Conservation (phyloP, 2,113 vertebrate species). For the Chinchilla lanigera region DNA sequence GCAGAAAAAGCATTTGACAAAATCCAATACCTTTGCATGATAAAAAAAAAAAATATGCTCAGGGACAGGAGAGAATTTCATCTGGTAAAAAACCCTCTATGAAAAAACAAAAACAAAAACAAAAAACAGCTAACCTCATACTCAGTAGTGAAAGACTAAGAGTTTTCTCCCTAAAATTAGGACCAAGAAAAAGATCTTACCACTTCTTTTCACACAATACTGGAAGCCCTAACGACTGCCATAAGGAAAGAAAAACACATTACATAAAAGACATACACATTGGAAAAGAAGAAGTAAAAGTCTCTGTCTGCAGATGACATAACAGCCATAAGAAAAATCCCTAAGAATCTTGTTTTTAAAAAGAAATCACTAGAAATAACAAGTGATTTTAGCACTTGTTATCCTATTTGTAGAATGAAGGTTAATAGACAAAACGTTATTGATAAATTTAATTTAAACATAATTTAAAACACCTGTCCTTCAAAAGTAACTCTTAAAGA, state of each 20-base stretch:
- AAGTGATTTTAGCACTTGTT: neutral
- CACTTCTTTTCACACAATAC: neutral
- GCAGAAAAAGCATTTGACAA: slow-evolving; percentile 10
- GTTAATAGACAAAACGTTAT: neutral
- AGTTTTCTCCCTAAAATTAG: neutral
- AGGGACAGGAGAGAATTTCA: slow-evolving; percentile 1
- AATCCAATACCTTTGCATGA: slow-evolving; percentile 35
- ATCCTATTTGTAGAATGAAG: neutral
- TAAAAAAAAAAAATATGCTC: neutral
- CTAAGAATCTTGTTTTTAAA: neutral
- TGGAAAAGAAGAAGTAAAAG: neutral
- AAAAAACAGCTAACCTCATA: neutral
- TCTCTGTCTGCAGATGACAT: neutral
- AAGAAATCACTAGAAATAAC: slow-evolving; percentile 18
- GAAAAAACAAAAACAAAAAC: neutral
- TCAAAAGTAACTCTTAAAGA: neutral
- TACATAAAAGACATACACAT: neutral
- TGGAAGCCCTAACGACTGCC: neutral
- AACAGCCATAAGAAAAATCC: neutral
- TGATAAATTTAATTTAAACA: slow-evolving; percentile 15
- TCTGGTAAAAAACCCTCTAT: neutral
- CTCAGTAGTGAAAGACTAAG: neutral
- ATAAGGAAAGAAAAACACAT: neutral
- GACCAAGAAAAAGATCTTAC: neutral
- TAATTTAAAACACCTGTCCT: slow-evolving; percentile 31